These are phyloP conservation scores for Orcinus orca DNA, from an alignment of 2,113 vertebrate species.

Conservation along the genomic window DNA sequence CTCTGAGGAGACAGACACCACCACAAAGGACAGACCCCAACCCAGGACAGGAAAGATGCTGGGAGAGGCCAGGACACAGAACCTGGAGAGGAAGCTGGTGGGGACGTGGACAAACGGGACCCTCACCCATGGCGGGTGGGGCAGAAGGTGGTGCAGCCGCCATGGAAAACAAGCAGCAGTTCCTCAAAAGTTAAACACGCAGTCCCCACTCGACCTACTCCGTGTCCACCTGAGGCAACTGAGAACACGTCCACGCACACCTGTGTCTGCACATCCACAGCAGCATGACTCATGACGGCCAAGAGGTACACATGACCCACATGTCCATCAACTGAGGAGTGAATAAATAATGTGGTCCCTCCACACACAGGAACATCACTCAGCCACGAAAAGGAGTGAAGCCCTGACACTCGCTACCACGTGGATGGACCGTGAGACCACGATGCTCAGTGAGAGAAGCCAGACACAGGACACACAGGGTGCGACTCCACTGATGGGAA, in stretches of 20 bases:
- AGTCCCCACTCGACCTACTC: neutral
- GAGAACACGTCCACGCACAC: neutral
- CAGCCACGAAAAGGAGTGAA: neutral
- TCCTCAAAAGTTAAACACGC: neutral
- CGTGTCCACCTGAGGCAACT: rapidly evolving
- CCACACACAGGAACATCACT: rapidly evolving
- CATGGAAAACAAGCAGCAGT: neutral
- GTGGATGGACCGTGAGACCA: rapidly evolving
- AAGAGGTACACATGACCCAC: rapidly evolving
- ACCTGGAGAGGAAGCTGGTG: neutral
- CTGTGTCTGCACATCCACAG: neutral
- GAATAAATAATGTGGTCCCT: neutral
- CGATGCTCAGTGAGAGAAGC: neutral
- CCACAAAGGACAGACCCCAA: neutral
- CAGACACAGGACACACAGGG: neutral
- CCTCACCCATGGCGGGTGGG: neutral
- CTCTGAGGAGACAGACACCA: neutral
- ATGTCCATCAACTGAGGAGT: rapidly evolving
- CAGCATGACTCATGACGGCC: neutral
- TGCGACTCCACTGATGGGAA: neutral
- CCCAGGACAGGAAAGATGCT: neutral
- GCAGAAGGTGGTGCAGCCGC: neutral
- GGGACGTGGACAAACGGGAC: neutral
- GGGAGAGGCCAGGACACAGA: neutral
- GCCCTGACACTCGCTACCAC: neutral